phyloP scores from a whole-genome alignment of 1,140 invertebrate genomes.

The Bombus picipes region DNA sequence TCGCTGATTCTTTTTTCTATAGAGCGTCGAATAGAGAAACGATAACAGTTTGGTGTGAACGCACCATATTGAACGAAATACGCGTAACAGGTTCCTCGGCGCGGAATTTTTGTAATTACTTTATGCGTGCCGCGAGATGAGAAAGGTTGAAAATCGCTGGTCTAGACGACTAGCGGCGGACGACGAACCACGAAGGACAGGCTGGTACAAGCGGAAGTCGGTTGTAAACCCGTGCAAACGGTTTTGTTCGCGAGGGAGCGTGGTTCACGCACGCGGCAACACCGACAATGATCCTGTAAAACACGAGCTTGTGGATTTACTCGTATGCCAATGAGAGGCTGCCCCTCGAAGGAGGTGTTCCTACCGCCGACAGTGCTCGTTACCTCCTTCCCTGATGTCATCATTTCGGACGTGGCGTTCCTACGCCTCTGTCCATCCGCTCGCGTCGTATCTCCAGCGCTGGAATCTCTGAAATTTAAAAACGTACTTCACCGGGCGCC shows the following conservation, averaged over 20 bases:
- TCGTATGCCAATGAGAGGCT: conserved; percentile 20
- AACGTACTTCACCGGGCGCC: too few species aligned
- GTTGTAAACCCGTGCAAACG: conserved; percentile 65
- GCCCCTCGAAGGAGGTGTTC: conserved; percentile 17
- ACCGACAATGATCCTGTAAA: conserved; percentile 40
- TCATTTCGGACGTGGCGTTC: background rate
- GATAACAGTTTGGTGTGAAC: too few species aligned
- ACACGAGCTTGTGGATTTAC: conserved; percentile 39
- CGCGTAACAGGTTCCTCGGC: too few species aligned
- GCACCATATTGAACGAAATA: too few species aligned
- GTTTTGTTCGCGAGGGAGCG: conserved; percentile 46
- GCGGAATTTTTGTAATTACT: too few species aligned
- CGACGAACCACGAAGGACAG: conserved; percentile 38
- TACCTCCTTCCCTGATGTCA: conserved; percentile 22
- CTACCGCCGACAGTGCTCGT: background rate
- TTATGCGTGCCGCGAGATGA: too few species aligned
- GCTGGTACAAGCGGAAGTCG: conserved; percentile 62
- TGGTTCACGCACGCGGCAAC: conserved; percentile 34
- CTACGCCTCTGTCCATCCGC: background rate
- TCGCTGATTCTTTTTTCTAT: too few species aligned
- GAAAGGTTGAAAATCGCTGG: too few species aligned
- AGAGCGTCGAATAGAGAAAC: too few species aligned
- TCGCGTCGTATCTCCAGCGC: background rate
- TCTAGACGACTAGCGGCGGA: background rate
- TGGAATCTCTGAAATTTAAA: too few species aligned